phyloP scores from a whole-genome alignment of 2,113 vertebrate species.

The Tamias sibiricus region DNA sequence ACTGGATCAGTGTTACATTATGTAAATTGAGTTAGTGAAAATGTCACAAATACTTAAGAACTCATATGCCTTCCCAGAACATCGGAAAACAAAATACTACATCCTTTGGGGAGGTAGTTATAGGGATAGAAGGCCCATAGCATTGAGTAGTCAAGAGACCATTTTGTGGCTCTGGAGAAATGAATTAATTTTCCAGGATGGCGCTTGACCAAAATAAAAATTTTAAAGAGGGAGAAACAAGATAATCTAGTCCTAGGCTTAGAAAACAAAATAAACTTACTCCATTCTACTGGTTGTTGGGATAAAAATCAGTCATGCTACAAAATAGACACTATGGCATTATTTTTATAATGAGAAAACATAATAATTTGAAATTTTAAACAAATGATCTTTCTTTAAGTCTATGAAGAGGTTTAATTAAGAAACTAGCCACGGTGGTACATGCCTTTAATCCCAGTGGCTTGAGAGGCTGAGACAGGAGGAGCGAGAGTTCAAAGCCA shows the following conservation, averaged over 20 bases:
- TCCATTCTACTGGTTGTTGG: background rate
- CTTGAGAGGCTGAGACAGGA: too few species aligned
- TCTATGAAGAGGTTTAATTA: background rate
- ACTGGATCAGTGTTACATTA: conserved; percentile 1
- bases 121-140: background rate
- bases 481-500: too few species aligned
- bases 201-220: background rate
- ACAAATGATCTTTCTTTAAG: background rate
- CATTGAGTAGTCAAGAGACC: background rate
- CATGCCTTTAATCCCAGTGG: too few species aligned
- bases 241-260: background rate
- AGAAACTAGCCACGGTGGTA: background rate
- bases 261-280: background rate
- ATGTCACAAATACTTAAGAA: conserved; percentile 38
- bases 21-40: conserved; percentile 58
- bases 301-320: background rate
- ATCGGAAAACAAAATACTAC: conserved; percentile 31
- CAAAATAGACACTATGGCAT: background rate
- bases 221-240: background rate
- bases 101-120: background rate
- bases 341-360: conserved; percentile 21
- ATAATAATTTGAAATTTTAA: background rate
- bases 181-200: background rate
- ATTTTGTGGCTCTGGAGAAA: background rate
- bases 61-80: background rate